Evolutionary conservation across 1,140 invertebrate species (phyloP).

Genomic region (Sinella curviseta): DNA sequence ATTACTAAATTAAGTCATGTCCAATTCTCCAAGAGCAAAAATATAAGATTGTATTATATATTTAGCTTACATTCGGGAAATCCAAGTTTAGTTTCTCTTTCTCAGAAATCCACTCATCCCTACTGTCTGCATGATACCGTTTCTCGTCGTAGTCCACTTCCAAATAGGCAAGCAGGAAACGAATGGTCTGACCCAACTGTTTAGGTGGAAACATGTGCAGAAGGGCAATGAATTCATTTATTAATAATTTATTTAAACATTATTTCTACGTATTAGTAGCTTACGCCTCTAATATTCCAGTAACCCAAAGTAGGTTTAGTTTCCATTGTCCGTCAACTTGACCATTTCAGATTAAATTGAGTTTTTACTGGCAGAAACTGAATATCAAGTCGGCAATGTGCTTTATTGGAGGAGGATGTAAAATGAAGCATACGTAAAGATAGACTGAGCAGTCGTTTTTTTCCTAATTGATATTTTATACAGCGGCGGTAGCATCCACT

Average conservation of each 20-base stretch:
- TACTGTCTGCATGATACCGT: background rate
- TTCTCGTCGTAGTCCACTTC: constrained; percentile 38
- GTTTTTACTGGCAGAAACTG: no score
- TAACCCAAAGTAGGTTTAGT: constrained; percentile 3
- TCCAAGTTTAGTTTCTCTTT: background rate
- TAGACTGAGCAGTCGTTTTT: no score
- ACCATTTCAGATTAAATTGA: no score
- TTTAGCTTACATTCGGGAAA: background rate
- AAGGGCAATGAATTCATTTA: background rate
- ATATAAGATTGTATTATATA: background rate
- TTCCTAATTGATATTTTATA: no score
- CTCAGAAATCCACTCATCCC: background rate
- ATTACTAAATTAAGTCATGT: background rate
- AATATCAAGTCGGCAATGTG: no score
- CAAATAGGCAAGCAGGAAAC: constrained; percentile 30
- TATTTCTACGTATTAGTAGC: background rate
- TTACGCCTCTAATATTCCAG: constrained; percentile 22
- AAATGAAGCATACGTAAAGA: no score
- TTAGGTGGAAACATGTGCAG: no score
- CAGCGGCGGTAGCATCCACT: no score
- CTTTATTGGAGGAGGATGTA: no score
- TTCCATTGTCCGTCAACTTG: no score
- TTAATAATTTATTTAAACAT: background rate
- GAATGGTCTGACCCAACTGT: constrained; percentile 29
- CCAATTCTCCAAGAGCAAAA: background rate